Evolutionary conservation across 2,888 invertebrate genomes (phyloP).

Genomic region (Uloborus plumipes): DNA sequence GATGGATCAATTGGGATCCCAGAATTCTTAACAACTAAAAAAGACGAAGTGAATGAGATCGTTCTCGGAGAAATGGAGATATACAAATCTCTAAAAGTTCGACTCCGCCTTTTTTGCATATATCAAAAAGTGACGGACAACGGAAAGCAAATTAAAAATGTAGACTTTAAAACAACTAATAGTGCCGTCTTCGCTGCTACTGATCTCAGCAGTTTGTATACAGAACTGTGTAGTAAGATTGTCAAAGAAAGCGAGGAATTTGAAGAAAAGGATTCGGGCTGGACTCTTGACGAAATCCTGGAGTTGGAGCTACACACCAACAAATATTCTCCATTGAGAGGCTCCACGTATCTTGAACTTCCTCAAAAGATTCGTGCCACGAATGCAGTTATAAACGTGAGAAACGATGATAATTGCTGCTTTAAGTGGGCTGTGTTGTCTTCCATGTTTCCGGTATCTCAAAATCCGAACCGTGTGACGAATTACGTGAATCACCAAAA

Average conservation of each 20-base stretch:
- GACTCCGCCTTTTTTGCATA: neutral
- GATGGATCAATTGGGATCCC: neutral
- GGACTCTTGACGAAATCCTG: neutral
- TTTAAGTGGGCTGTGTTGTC: neutral
- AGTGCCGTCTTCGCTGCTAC: neutral
- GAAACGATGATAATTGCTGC: conserved; percentile 4
- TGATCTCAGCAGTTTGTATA: neutral
- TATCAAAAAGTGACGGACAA: neutral
- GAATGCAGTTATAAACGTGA: neutral
- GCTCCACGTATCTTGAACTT: conserved; percentile 5
- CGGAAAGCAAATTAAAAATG: conserved; percentile 1
- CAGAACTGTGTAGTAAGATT: too few species aligned
- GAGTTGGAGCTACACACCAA: neutral
- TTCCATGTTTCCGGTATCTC: neutral
- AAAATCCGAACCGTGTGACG: neutral
- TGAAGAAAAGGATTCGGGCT: too few species aligned
- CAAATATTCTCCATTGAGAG: conserved; percentile 3
- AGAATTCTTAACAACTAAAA: neutral
- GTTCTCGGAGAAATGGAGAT: neutral
- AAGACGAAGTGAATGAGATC: neutral
- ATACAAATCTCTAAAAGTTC: neutral
- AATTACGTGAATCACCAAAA: neutral
- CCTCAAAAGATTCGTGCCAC: neutral
- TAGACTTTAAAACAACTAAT: neutral
- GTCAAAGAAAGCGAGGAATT: neutral